Base-by-base conservation (phyloP, 2,888 invertebrate species). In the Chrysopilus asiliformis region DNA sequence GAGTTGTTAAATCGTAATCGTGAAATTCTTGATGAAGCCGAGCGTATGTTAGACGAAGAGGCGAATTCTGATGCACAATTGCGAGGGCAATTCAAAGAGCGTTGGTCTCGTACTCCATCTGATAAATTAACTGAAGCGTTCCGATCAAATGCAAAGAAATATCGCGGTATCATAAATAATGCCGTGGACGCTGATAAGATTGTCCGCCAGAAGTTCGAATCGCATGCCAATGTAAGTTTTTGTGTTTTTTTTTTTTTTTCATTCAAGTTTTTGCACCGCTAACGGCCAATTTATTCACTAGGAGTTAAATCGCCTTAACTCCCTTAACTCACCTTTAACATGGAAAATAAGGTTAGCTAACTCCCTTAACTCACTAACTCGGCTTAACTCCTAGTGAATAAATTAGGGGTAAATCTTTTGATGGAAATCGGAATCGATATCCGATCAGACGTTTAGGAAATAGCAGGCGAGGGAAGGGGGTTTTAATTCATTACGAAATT, bases 1-100 rank as follows among this genome's bases (percentile, higher is more conserved):
- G 85, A 86, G 43, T 68, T 91, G 46, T 71, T 95, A 49, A 80
- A 82, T 60, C 72, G 97, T 43, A 98, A 98, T 66, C 78, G 76
- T 46, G 90, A 98, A 61, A 93, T 98, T 51, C 71, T 98, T 2
- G 83, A 91, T 58, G 97, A 97, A 74, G 72, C 81, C 36, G 83
- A 84, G 50, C 67, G 81, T 41, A 70, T 89, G 72, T 65, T 98
- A 49, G 79, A 80, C 51, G 95, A 95, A 60, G 98, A 98, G 65
- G 79, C 79, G 47, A 76, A 81, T 48, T 85, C 91, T 2, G 98
- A 98, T 62, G 77, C 77, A 50, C 77, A 85, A 53, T 68, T 98
- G 47, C 73, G 87, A 40, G 67, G 68, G 28, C 95, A 97, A 68
- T 94, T 97, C 60, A 87, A 86, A 51, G 84, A 86, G 44, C 77